Evolutionary conservation across 2,113 vertebrate genomes (phyloP), one percentile per base, ranked within the genome.

Genomic region (Toxotes chatareus): DNA sequence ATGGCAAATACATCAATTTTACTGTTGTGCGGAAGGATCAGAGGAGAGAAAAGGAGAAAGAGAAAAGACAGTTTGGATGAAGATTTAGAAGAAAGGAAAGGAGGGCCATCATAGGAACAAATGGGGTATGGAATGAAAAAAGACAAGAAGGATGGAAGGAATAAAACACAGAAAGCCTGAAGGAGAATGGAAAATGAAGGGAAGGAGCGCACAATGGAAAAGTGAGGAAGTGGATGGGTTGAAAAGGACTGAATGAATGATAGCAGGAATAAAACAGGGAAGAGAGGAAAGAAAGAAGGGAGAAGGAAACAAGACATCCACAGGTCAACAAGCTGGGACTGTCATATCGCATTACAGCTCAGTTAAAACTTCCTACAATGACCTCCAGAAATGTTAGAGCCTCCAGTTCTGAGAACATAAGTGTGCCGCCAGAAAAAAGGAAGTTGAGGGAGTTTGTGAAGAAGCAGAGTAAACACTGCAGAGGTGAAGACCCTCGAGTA

Each of bases 401-500:
- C 44, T 65, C 13, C 57, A 56, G 9, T 40, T 67, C 59, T 49
- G 32, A 40, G 55, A 85, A 76, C 71, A 73, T 55, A 5, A 7
- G 64, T 44, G 65, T 40, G 42, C 53, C 55, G 34, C 55, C 60
- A 23, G 49, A 32, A n/a, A 44, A n/a, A 66, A 49, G 82, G 71
- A 89, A 83, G 84, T 65, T 14, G 32, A 72, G 68, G 12, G 21
- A 36, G 57, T 31, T 7, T 62, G 75, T 77, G 56, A 88, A 68
- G 78, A 80, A 4, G 38, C 59, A 53, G 73, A 65, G 73, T 72
- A 82, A 85, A 90, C 79, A 80, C 11, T 17, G 70, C 6, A 5
- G 85, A 85, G 73, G 73, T 86, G 73, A 83, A 70, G 82, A 73
- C 44, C 80, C 51, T 80, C 27, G 5, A 65, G 31, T 53, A 46